phyloP scores from a whole-genome alignment of 1,140 invertebrate species.

The Anthonomus grandis region DNA sequence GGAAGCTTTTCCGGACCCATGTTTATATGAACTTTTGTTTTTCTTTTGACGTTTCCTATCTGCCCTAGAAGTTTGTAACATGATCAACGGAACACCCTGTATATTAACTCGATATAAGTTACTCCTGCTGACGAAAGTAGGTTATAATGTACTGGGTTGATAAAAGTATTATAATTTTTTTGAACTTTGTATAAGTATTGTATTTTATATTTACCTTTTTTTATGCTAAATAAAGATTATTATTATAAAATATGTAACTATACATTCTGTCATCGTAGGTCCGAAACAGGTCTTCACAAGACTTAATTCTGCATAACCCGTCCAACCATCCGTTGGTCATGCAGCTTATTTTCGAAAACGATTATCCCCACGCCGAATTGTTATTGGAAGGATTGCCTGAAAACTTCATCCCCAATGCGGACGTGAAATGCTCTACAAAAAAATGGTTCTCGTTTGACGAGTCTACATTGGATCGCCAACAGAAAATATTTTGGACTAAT shows the following conservation, averaged over 20 bases:
- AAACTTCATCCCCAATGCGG: constrained; percentile 32
- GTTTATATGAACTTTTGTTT: too few relatives aligned
- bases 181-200: too few relatives aligned
- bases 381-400: constrained; percentile 53
- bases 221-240: too few relatives aligned
- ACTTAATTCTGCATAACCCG: constrained; percentile 62
- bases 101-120: too few relatives aligned
- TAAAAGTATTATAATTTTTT: too few relatives aligned
- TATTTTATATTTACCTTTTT: too few relatives aligned
- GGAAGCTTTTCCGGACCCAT: too few relatives aligned
- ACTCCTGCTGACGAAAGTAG: too few relatives aligned
- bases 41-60: too few relatives aligned
- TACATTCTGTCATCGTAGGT: neutral
- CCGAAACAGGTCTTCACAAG: constrained; percentile 63
- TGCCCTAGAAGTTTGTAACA: too few relatives aligned
- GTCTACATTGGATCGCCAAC: constrained; percentile 16
- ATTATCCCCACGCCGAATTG: constrained; percentile 53
- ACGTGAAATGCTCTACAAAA: constrained; percentile 11
- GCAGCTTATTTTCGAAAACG: constrained; percentile 61
- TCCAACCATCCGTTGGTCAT: constrained; percentile 57
- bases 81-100: neutral
- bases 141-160: too few relatives aligned
- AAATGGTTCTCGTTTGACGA: constrained; percentile 42
- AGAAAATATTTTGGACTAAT: constrained; percentile 29
- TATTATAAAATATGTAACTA: constrained; percentile 62